These are phyloP conservation scores for Ischnura elegans DNA, from an alignment of 2,888 invertebrate species.

Conservation along the genomic window DNA sequence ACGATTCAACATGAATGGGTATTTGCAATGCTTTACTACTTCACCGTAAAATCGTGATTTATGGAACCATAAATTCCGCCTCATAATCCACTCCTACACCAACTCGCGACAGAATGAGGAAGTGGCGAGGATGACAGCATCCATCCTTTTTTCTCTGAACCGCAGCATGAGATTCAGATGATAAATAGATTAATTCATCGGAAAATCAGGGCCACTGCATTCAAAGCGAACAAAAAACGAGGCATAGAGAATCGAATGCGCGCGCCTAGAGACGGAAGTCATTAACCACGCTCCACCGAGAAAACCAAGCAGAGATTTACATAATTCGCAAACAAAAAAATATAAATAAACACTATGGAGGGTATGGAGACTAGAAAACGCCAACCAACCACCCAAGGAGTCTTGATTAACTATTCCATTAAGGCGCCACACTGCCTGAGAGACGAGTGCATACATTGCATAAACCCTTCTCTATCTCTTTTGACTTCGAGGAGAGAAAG, in stretches of 20 bases:
- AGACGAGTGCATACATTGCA: background rate
- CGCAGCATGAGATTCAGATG: background rate
- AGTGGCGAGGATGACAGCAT: background rate
- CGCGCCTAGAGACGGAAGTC: background rate
- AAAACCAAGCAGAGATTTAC: slow-evolving; percentile 35
- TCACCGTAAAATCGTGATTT: background rate
- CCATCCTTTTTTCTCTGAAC: background rate
- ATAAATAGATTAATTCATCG: background rate
- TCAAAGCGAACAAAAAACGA: background rate
- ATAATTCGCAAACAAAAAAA: background rate
- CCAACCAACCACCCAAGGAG: slow-evolving; percentile 26
- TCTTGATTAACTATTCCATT: background rate
- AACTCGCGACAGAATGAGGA: too few relatives aligned
- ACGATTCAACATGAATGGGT: too few relatives aligned
- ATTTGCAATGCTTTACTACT: background rate
- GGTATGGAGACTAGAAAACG: background rate
- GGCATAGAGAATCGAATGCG: background rate
- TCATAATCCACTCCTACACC: too few relatives aligned
- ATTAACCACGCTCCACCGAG: slow-evolving; percentile 6
- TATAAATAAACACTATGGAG: background rate
- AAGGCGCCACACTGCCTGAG: background rate
- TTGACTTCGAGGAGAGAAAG: background rate
- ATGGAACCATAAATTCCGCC: background rate
- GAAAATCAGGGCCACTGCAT: background rate
- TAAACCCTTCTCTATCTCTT: background rate